Conservation (phyloP, 2,113 vertebrate genomes). For the Bubo scandiacus region DNA sequence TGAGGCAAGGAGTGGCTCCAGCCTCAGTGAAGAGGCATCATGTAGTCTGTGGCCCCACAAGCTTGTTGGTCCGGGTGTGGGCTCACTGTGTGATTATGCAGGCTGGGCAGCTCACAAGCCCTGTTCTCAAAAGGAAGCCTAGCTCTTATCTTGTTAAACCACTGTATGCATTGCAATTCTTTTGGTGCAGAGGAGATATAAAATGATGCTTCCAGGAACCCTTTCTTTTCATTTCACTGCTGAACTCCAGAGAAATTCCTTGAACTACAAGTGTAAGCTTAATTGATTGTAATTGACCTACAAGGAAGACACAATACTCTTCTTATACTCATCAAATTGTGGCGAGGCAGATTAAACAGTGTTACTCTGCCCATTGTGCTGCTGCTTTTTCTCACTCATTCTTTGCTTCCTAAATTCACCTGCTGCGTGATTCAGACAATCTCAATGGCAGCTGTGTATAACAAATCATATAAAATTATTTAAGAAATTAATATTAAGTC, state of each 20-base stretch:
- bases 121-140: not conserved
- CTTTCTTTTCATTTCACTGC: not conserved
- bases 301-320: not conserved
- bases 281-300: not conserved
- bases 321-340: not conserved
- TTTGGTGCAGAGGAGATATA: not conserved
- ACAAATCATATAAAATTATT: not conserved
- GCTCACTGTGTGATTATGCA: not conserved
- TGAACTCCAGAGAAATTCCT: not conserved
- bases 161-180: not conserved
- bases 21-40: not conserved
- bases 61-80: rapidly evolving
- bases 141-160: not conserved
- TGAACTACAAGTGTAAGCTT: not conserved
- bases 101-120: not conserved
- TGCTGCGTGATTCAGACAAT: not conserved
- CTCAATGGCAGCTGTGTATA: not conserved
- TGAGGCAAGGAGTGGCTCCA: not conserved
- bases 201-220: not conserved
- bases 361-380: not conserved
- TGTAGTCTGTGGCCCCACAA: rapidly evolving
- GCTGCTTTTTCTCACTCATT: not conserved
- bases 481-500: not conserved
- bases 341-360: not conserved
- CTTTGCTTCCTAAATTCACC: not conserved